A percentile compares a stretch with the other conserved stretches of the same genome.
These are phyloP conservation scores for Grammomys surdaster DNA, from an alignment of 2,113 vertebrate genomes.

Conservation along the genomic window DNA sequence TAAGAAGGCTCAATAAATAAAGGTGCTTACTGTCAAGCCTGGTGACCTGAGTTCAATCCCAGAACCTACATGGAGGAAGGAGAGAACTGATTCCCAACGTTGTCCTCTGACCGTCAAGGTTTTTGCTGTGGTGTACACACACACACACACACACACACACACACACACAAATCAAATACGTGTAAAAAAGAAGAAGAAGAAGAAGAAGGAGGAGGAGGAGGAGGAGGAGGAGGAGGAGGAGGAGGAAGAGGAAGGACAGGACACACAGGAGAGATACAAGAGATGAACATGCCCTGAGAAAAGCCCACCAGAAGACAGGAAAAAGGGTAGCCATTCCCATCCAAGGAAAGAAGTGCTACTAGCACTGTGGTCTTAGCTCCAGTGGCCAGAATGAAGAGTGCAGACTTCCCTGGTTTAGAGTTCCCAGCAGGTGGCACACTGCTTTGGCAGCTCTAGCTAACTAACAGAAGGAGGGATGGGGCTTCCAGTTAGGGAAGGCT, in stretches of 20 bases:
- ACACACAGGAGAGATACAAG: background rate
- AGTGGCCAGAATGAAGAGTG: background rate
- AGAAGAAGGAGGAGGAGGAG: no score
- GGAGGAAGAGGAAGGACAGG: background rate
- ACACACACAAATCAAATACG: background rate
- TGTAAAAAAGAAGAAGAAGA: background rate
- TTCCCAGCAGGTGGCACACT: background rate
- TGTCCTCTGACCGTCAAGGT: background rate
- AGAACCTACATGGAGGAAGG: background rate
- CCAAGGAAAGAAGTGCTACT: background rate
- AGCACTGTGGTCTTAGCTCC: background rate
- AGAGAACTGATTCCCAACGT: background rate
- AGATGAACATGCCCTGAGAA: rapidly evolving
- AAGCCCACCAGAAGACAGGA: background rate
- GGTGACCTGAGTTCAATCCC: background rate
- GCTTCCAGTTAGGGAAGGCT: background rate
- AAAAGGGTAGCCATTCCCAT: background rate
- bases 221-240: no score
- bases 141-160: background rate
- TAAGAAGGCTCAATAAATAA: background rate
- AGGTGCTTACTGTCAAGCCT: background rate
- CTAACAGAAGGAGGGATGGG: background rate
- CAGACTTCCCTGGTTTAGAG: background rate
- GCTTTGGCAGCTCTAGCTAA: background rate
- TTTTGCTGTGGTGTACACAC: background rate